Conservation (phyloP, 2,113 vertebrate species). For the Poeciliopsis retropinna region DNA sequence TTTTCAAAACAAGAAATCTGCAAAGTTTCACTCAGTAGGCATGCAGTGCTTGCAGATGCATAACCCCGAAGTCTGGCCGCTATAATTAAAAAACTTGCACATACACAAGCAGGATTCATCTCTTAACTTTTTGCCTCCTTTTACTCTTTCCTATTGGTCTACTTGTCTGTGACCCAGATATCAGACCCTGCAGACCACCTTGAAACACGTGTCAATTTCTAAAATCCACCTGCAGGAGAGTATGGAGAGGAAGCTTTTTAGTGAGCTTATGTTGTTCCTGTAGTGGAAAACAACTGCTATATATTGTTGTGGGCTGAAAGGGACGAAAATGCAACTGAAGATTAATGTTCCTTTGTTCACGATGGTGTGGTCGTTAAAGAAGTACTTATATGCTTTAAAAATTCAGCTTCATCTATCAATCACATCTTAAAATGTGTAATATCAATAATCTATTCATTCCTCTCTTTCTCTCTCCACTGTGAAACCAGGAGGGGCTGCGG, state of each 20-base stretch:
- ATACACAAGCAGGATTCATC: neutral
- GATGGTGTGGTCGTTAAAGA: neutral
- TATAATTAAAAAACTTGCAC: neutral
- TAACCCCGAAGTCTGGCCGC: too few species aligned
- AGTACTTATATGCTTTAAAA: neutral
- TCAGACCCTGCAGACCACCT: neutral
- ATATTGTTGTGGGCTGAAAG: neutral
- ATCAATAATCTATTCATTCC: neutral
- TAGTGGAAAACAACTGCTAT: too few species aligned
- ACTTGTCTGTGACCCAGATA: neutral
- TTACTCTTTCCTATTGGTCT: too few species aligned
- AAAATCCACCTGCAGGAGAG: neutral
- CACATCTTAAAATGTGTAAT: neutral
- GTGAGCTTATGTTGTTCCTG: neutral
- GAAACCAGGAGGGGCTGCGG: constrained; percentile 89
- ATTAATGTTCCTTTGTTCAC: neutral
- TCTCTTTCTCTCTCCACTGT: constrained; percentile 8
- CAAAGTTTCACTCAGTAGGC: too few species aligned
- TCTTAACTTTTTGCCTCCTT: neutral
- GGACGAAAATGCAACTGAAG: neutral
- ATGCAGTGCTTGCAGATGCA: too few species aligned
- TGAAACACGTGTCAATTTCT: neutral
- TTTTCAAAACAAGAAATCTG: neutral
- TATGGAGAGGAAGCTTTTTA: neutral
- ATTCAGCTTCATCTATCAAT: neutral